Evolutionary conservation across 1,140 invertebrate genomes (phyloP).

Genomic region (Chironomus tepperi): DNA sequence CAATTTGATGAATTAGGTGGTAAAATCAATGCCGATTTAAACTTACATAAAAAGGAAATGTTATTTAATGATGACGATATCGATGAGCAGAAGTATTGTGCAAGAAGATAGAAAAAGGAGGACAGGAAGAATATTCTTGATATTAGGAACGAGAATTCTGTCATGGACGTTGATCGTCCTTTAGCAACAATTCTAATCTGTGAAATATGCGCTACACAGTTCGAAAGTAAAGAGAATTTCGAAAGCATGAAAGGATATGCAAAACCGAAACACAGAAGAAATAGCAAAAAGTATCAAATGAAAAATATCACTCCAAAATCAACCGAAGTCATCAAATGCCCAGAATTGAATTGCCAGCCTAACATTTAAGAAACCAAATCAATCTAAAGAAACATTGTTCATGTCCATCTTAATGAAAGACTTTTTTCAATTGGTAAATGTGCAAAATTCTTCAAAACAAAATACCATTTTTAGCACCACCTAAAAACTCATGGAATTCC

Average conservation of each 20-base stretch:
- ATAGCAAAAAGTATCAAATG: too few relatives aligned
- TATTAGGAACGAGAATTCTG: too few relatives aligned
- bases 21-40: not conserved
- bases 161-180: too few relatives aligned
- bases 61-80: too few relatives aligned
- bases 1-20: not conserved
- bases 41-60: too few relatives aligned
- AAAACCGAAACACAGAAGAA: too few relatives aligned
- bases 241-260: not conserved
- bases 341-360: not conserved
- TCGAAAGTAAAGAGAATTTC: not conserved
- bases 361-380: not conserved
- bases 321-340: not conserved
- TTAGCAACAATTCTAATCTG: not conserved
- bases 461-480: not conserved
- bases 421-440: not conserved
- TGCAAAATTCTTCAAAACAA: not conserved
- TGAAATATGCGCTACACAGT: not conserved
- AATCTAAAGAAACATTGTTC: not conserved
- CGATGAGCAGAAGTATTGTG: too few relatives aligned
- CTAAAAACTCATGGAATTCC: not conserved
- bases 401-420: not conserved
- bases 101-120: too few relatives aligned
- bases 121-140: too few relatives aligned
- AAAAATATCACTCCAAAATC: too few relatives aligned